Evolutionary conservation across 2,113 vertebrate species (phyloP), one percentile per base, ranked within the genome.

Genomic region (Takifugu bimaculatus): DNA sequence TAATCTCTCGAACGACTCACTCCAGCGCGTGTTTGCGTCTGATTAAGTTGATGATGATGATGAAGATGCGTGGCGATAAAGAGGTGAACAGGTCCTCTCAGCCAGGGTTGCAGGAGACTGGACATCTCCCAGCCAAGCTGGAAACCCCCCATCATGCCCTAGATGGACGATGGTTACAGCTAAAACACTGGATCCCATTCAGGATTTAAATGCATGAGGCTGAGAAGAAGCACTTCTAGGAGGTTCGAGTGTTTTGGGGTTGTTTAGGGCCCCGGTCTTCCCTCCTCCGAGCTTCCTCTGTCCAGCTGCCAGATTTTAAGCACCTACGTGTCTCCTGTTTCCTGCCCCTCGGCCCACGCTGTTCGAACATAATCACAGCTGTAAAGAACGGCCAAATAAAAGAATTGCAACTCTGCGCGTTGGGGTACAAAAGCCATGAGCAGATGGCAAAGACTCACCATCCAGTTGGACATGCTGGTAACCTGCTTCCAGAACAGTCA

Each of bases 291-390:
- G 35, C 54, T 63, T 90, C 89, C 89, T 82, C 63, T 71, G 74
- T 57, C 49, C 72, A 29, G 74, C 80, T 90, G 91, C 91, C 91
- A 86, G 85, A 68, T 62, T 74, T 68, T 74, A 72, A 77, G 65
- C 56, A 25, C 43, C 73, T 59, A 80, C 81, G 88, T 84, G 75
- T 83, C 81, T 74, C 78, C 50, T 2, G 55, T 67, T 90, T 90
- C 88, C 90, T 88, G 83, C 49, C 13, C 15, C 57, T 77, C 59
- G 26, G 77, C 69, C 72, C 69, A 75, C 25, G 5, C 70, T 47
- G 58, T 27, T 59, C 12, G 5, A 59, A 70, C 55, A 70, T 28
- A 55, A 42, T 13, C 35, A 25, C 48, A 1, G 50, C 45, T 59
- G 53, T 27, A 29, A 35, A 6, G 27, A 53, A 26, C 20, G 20